Percentiles rank a stretch among this genome's conserved stretches.
Conservation (phyloP, 1,140 invertebrate species). For the Pemphigus obesinymphae region DNA sequence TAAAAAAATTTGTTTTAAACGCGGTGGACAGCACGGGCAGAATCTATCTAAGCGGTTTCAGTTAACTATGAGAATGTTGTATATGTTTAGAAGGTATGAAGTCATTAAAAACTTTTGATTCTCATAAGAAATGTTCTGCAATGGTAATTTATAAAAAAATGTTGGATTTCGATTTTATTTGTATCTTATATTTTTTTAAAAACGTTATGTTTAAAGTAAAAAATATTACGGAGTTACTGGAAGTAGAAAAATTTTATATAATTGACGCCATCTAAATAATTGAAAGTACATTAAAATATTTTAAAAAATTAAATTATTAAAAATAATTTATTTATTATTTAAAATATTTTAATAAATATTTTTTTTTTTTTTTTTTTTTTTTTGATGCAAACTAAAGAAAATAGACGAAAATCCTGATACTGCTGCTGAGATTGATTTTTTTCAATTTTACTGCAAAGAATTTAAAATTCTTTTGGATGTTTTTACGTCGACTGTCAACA, state of each 20-base stretch:
- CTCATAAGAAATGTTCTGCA: not conserved
- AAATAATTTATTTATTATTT: too few relatives aligned
- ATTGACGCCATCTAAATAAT: not conserved
- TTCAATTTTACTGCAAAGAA: conserved; percentile 15
- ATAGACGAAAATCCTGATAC: not conserved
- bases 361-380: too few relatives aligned
- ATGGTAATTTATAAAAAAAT: conserved; percentile 3
- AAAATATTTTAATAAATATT: not conserved
- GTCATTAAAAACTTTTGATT: too few relatives aligned
- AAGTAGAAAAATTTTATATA: conserved; percentile 17
- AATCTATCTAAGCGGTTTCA: too few relatives aligned
- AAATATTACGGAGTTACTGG: conserved; percentile 17
- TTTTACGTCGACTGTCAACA: conserved; percentile 4
- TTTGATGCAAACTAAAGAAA: not conserved
- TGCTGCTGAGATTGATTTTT: conserved; percentile 17
- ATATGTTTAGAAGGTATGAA: too few relatives aligned
- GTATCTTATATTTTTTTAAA: not conserved
- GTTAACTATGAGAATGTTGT: too few relatives aligned
- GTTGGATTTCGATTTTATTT: conserved; percentile 17
- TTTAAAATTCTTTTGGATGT: conserved; percentile 13
- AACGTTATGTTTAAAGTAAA: conserved; percentile 12
- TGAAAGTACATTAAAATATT: not conserved
- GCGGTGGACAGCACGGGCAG: too few relatives aligned
- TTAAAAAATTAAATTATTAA: not conserved
- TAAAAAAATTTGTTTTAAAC: too few relatives aligned